Conservation (phyloP, 2,888 invertebrate species). For the Drosophila limbata region DNA sequence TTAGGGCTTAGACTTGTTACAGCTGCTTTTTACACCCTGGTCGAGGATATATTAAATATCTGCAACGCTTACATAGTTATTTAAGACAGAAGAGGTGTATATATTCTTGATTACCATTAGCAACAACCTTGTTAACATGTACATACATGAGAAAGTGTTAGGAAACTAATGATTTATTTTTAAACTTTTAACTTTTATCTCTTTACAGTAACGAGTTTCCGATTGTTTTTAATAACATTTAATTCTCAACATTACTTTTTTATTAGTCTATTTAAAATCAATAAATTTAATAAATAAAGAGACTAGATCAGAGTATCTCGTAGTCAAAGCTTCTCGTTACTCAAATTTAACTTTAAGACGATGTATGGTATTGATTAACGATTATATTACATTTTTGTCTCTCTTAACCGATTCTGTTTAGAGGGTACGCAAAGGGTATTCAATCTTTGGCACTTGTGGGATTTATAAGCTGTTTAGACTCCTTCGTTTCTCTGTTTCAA, state of each 20-base stretch:
- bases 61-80: background rate
- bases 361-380: background rate
- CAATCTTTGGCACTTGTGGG: background rate
- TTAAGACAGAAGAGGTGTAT: too few species aligned
- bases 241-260: too few species aligned
- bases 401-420: background rate
- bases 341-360: background rate
- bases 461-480: background rate
- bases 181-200: too few species aligned
- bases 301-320: too few species aligned
- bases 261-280: too few species aligned
- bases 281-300: too few species aligned
- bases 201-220: too few species aligned
- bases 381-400: background rate
- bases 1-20: background rate
- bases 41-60: background rate
- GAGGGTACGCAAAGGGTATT: conserved; percentile 7
- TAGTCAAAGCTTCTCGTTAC: too few species aligned
- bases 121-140: too few species aligned
- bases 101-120: background rate
- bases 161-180: too few species aligned
- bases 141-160: too few species aligned
- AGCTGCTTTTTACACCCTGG: background rate
- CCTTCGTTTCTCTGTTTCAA: conserved; percentile 2
- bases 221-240: too few species aligned